Evolutionary conservation across 2,888 invertebrate species (phyloP).

Genomic region (Ctena decussata): DNA sequence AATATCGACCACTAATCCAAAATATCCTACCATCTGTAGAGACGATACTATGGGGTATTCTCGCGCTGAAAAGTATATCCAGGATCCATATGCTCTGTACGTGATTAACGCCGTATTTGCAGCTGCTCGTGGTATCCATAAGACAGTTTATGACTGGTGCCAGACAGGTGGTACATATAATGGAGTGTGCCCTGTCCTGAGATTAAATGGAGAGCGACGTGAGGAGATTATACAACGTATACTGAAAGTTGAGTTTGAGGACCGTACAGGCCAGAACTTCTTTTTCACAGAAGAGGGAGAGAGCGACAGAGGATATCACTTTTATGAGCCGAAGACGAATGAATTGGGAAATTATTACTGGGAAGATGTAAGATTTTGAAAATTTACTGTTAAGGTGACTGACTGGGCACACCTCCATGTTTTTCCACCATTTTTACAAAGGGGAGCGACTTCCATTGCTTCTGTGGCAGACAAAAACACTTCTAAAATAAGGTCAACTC

Average conservation of each 20-base stretch:
- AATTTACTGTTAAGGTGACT: no score
- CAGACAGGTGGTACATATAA: conserved; percentile 44
- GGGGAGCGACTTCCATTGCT: no score
- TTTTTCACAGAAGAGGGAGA: conserved; percentile 78
- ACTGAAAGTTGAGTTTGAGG: conserved; percentile 74
- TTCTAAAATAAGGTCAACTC: no score
- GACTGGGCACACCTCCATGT: no score
- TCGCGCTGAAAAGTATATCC: conserved; percentile 75
- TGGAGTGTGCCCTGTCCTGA: conserved; percentile 76
- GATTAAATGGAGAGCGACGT: conserved; percentile 76
- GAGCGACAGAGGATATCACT: conserved; percentile 84
- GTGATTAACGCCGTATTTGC: conserved; percentile 85
- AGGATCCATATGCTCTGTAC: conserved; percentile 84
- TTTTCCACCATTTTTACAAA: no score
- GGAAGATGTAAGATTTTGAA: conserved; percentile 73
- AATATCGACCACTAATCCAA: conserved; percentile 2
- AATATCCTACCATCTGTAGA: conserved; percentile 52
- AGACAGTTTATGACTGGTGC: conserved; percentile 73
- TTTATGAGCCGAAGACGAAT: conserved; percentile 75
- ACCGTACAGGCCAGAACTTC: conserved; percentile 82
- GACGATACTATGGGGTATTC: conserved; percentile 70
- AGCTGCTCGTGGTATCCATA: conserved; percentile 80
- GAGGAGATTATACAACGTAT: conserved; percentile 75
- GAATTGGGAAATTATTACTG: conserved; percentile 62
- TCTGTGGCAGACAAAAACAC: no score